Conservation (phyloP, 2,113 vertebrate genomes). For the Hyla sarda region DNA sequence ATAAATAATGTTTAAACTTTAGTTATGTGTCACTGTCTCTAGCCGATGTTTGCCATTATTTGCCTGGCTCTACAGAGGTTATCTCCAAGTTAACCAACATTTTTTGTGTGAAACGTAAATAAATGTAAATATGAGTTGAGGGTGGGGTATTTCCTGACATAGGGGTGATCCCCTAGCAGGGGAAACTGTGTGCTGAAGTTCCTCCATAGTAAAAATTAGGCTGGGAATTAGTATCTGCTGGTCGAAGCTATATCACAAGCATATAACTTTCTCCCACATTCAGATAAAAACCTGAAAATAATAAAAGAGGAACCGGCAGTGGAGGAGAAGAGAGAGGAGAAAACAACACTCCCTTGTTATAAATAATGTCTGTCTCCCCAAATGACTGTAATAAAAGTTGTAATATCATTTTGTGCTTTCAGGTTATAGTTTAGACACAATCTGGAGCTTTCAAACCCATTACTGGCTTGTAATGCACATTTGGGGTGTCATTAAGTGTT, state of each 20-base stretch:
- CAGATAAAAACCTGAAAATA: constrained; percentile 5
- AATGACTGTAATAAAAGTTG: constrained; percentile 48
- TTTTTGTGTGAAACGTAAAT: no score
- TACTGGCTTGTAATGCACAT: constrained; percentile 12
- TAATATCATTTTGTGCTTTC: constrained; percentile 46
- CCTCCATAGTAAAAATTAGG: not conserved
- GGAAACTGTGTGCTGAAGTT: not conserved
- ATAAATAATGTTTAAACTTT: no score
- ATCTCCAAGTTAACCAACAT: no score
- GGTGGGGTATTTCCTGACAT: no score
- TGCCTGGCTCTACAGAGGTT: no score
- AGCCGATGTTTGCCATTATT: no score
- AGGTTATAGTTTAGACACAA: constrained; percentile 31
- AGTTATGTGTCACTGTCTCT: no score
- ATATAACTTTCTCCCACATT: not conserved
- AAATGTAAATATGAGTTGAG: no score
- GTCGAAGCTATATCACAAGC: not conserved
- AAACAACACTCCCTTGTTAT: constrained; percentile 47
- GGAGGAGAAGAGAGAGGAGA: constrained; percentile 14
- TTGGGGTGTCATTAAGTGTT: constrained; percentile 39
- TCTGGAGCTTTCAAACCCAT: constrained; percentile 31
- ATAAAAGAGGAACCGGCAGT: not conserved
- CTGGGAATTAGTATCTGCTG: not conserved
- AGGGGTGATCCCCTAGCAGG: no score
- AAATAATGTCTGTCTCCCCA: constrained; percentile 44